A percentile compares a stretch with the other conserved stretches of the same genome.
These are phyloP conservation scores for Melanotaenia trifasciata DNA, from an alignment of 2,797 vertebrate genomes.

Conservation along the genomic window DNA sequence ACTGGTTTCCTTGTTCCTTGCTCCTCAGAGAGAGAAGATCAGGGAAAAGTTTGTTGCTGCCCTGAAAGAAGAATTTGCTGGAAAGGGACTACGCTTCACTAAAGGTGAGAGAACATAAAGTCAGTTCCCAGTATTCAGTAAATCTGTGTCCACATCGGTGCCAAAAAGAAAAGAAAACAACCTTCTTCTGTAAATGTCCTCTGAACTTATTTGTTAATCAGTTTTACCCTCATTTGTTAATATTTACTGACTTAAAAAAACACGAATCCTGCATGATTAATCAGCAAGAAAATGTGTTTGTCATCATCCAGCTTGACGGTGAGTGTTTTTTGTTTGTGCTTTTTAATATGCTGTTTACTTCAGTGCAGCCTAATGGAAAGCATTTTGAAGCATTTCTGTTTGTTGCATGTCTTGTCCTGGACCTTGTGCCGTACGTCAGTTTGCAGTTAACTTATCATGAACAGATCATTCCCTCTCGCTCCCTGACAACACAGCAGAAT, in stretches of 20 bases:
- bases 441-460: slow-evolving; percentile 48
- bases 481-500: slow-evolving; percentile 6
- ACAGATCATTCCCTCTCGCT: neutral
- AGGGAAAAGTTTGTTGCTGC: slow-evolving; percentile 96
- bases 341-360: neutral
- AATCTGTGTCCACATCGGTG: neutral
- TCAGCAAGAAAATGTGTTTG: neutral
- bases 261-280: too few species aligned
- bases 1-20: slow-evolving; percentile 1
- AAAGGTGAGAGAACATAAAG: slow-evolving; percentile 81
- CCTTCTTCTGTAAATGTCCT: neutral
- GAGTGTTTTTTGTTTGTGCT: neutral
- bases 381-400: slow-evolving; percentile 13
- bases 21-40: slow-evolving; percentile 92
- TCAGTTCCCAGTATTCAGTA: neutral
- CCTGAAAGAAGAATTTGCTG: slow-evolving; percentile 93
- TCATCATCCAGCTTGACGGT: neutral
- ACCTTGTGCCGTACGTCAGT: slow-evolving; percentile 24
- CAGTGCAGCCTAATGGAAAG: slow-evolving; percentile 9
- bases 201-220: neutral
- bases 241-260: neutral
- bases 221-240: neutral
- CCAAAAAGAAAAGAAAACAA: accelerated
- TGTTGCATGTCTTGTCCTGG: neutral
- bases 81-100: slow-evolving; percentile 94